Conservation (phyloP, 2,888 invertebrate genomes). For the Trachelus tabidus region DNA sequence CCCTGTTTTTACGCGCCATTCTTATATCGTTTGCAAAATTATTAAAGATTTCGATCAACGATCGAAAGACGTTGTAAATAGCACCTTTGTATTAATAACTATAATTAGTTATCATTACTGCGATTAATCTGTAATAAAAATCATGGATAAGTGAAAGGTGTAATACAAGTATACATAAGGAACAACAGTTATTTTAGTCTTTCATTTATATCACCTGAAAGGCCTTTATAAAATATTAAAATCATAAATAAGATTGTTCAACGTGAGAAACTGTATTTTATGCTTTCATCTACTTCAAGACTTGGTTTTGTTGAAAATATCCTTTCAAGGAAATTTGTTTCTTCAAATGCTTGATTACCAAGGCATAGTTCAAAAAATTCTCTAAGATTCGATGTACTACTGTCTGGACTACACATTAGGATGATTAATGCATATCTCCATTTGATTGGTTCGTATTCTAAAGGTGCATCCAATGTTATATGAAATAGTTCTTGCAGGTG, state of each 20-base stretch:
- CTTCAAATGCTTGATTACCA: background rate
- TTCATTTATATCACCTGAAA: background rate
- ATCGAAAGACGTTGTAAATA: conserved; percentile 37
- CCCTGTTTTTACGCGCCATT: conserved; percentile 31
- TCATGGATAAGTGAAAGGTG: conserved; percentile 17
- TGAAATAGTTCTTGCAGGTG: background rate
- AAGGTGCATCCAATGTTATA: background rate
- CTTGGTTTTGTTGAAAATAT: background rate
- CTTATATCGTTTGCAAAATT: conserved; percentile 38
- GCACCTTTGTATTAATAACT: conserved; percentile 33
- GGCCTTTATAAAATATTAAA: background rate
- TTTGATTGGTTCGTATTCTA: conserved; percentile 7
- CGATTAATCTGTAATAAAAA: conserved; percentile 20
- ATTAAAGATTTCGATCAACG: conserved; percentile 28
- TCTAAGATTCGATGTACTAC: background rate
- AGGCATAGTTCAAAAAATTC: conserved; percentile 4
- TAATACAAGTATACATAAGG: conserved; percentile 12
- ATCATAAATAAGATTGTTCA: background rate
- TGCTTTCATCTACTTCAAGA: background rate
- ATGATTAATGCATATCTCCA: conserved; percentile 15
- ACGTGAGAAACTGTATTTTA: background rate
- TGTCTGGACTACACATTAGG: background rate
- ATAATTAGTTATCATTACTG: conserved; percentile 19
- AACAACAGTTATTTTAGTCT: background rate
- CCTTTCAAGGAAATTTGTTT: background rate